Percentiles rank a stretch among this genome's conserved stretches.
Evolutionary conservation across 2,888 invertebrate genomes (phyloP).

Genomic region (Drosophila quinaria): DNA sequence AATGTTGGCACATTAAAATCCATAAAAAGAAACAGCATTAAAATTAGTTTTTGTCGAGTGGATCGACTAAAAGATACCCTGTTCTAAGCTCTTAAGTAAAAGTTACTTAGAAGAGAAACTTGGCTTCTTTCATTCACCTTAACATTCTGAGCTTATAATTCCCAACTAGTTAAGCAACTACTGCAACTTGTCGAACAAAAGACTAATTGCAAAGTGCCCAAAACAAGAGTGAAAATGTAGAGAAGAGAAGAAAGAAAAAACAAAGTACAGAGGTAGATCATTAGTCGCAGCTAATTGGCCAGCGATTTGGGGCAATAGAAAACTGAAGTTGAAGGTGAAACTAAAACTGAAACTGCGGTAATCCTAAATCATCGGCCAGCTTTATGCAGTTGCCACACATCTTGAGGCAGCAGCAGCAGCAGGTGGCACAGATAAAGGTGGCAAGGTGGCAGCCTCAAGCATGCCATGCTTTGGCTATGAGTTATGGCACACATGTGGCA

Average conservation of each 20-base stretch:
- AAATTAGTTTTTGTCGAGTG: too few species aligned
- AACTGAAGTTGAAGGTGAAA: neutral
- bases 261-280: constrained; percentile 16
- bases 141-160: constrained; percentile 6
- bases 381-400: neutral
- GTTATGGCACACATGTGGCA: constrained; percentile 73
- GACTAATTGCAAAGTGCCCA: constrained; percentile 19
- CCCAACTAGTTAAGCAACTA: constrained; percentile 9
- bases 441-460: constrained; percentile 20
- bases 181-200: neutral
- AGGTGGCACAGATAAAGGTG: constrained; percentile 54
- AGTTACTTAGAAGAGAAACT: too few species aligned
- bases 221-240: neutral
- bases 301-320: constrained; percentile 21
- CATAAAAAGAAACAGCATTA: too few species aligned
- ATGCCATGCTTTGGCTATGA: constrained; percentile 51
- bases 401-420: constrained; percentile 39
- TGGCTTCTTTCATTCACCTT: too few species aligned
- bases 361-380: constrained; percentile 45
- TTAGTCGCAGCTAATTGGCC: constrained; percentile 47
- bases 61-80: too few species aligned
- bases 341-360: constrained; percentile 2
- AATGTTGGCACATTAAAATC: too few species aligned
- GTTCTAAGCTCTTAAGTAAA: too few species aligned
- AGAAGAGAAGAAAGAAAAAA: neutral